Conservation (phyloP, 2,888 invertebrate species). For the Cheilosia pagana region DNA sequence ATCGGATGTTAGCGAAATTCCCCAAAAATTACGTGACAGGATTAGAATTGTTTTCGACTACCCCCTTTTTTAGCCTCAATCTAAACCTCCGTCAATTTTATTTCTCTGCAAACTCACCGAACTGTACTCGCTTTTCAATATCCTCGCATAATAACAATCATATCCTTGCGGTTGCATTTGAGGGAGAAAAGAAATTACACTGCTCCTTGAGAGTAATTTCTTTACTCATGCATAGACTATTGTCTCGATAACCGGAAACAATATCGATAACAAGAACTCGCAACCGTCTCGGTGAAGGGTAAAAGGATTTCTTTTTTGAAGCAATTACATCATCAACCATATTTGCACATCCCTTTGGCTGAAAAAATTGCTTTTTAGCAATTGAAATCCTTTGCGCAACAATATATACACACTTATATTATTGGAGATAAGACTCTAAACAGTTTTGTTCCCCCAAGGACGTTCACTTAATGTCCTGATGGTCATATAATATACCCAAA, state of each 20-base stretch:
- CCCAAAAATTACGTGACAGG: too few species aligned
- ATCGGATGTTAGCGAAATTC: too few species aligned
- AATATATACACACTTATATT: conserved; percentile 15
- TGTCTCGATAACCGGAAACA: conserved; percentile 32
- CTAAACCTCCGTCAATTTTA: too few species aligned
- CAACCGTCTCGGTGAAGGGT: background rate
- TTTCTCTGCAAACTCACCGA: conserved; percentile 17
- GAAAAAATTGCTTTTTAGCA: conserved; percentile 20
- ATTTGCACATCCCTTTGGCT: conserved; percentile 8
- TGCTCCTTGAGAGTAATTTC: conserved; percentile 14
- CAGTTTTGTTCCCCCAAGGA: conserved; percentile 39
- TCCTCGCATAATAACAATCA: conserved; percentile 36
- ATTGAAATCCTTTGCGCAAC: conserved; percentile 53
- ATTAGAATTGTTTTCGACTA: too few species aligned
- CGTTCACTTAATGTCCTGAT: conserved; percentile 29
- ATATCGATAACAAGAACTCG: conserved; percentile 22
- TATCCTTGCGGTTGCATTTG: conserved; percentile 46
- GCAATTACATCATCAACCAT: conserved; percentile 6
- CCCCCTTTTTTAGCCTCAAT: too few species aligned
- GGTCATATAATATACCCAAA: background rate
- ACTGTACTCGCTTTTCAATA: conserved; percentile 51
- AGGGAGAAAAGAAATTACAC: conserved; percentile 25
- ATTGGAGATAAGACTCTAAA: conserved; percentile 12
- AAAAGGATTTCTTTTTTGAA: background rate
- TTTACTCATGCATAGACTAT: conserved; percentile 34